Percentiles rank a stretch among this genome's conserved stretches.
These are phyloP conservation scores for Emys orbicularis DNA, from an alignment of 2,797 vertebrate species.

Conservation along the genomic window DNA sequence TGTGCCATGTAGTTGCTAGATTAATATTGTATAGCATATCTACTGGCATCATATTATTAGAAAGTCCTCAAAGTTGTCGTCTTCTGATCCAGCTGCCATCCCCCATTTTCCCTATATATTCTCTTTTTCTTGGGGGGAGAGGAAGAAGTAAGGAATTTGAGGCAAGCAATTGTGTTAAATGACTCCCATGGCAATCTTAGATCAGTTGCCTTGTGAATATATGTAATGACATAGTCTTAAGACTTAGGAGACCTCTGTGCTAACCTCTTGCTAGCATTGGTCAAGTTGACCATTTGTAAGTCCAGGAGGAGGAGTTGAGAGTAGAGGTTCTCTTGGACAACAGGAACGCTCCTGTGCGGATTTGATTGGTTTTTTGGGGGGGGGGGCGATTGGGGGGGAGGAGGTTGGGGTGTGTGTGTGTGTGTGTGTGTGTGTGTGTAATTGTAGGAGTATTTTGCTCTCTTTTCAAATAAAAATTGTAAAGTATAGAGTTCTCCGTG, in stretches of 20 bases:
- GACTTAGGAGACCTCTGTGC: neutral
- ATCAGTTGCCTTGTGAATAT: neutral
- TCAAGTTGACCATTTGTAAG: neutral
- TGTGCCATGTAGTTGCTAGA: neutral
- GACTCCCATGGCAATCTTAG: too few species aligned
- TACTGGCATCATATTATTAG: neutral
- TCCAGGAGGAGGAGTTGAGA: neutral
- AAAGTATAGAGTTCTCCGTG: neutral
- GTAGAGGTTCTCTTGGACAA: neutral
- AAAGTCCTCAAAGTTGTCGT: too few species aligned
- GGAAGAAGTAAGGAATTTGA: too few species aligned
- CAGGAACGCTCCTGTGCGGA: neutral
- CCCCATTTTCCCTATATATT: too few species aligned
- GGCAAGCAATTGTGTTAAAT: too few species aligned
- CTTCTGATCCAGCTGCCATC: too few species aligned
- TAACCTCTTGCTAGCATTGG: neutral
- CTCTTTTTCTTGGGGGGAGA: too few species aligned
- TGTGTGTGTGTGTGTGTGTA: too few species aligned
- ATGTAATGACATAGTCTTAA: neutral
- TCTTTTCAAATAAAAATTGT: neutral
- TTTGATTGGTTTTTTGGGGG: neutral
- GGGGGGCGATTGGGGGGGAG: accelerated
- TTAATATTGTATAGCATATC: neutral
- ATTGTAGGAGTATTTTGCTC: neutral
- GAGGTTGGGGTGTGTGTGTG: too few species aligned